Base-by-base conservation (phyloP, 1,140 invertebrate genomes). In the Acromyrmex echinatior region DNA sequence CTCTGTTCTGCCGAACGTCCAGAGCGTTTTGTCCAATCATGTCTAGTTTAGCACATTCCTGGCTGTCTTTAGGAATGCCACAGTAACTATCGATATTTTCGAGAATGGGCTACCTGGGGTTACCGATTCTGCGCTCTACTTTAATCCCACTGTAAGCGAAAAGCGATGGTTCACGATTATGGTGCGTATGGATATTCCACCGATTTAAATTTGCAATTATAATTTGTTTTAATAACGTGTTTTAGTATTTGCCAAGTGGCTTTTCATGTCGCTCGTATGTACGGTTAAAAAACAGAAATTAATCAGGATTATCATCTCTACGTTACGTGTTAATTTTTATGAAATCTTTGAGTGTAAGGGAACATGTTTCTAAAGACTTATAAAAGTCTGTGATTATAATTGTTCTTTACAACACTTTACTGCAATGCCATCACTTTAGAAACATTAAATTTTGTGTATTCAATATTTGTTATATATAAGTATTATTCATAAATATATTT, bases 81-180 rank as follows among this genome's bases (percentile, higher is more conserved):
- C n/a, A 3, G 35, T 9, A 21, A 60, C 14, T 58, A 78, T 68
- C 49, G 49, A 21, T 80, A 80, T 53, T 53, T 45, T 31, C 25
- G n/a, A 51, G 14, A 10, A 80, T 45, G 39, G 39, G 68, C 39
- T 56, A 18, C 49, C 10, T 45, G 39, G 2, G 39, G 28, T 53
- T 66, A 39, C 49, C 16, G 49, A 31, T 80, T 56, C 63, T 80
- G 78, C 78, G 65, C 79, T 14, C 4, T 71, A n/a, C 16, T 45
- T 28, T n/a, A 14, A 58, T 39, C 9, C 49, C 14, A 51, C 0
- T 35, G 31, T 35, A n/a, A 18, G 7, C 21, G 21, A 66, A 21
- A 80, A 66, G 25, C 6, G 62, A 6, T 51, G 77, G 12, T 51
- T 53, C 18, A 16, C 0, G 16, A 49, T 78, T 63, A 31, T 66